These are phyloP conservation scores for Nephrotoma flavescens DNA, from an alignment of 2,888 invertebrate genomes.

Conservation along the genomic window DNA sequence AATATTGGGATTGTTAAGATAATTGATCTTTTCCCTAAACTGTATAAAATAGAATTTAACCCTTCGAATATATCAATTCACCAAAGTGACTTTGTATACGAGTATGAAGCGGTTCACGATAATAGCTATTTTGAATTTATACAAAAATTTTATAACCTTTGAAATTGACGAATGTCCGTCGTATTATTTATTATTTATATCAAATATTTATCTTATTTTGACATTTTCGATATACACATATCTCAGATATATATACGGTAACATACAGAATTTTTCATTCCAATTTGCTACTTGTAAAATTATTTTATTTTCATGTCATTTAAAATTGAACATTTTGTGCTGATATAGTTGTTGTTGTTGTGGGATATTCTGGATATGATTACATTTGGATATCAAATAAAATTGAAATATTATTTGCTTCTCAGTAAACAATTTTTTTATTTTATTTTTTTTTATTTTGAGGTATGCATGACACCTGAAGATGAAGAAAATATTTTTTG, in stretches of 20 bases:
- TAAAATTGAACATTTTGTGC: not conserved
- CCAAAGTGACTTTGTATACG: not conserved
- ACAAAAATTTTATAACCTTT: not conserved
- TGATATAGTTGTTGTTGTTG: not conserved
- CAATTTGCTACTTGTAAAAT: not conserved
- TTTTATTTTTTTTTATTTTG: not conserved
- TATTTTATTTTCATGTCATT: not conserved
- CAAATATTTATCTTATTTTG: not conserved
- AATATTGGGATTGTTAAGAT: too few species aligned
- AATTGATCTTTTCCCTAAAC: too few species aligned
- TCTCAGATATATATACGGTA: not conserved
- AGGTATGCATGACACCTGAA: not conserved
- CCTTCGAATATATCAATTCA: not conserved
- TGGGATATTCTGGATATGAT: not conserved
- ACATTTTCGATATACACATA: not conserved
- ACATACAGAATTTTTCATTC: not conserved
- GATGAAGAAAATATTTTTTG: not conserved
- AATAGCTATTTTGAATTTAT: not conserved
- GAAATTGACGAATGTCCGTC: not conserved
- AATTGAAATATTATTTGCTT: not conserved
- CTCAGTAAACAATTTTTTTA: not conserved
- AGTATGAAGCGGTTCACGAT: not conserved
- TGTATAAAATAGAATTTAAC: not conserved
- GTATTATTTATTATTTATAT: not conserved
- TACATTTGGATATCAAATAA: not conserved